Percentiles rank a stretch among this genome's conserved stretches.
Conservation (phyloP, 2,888 invertebrate species). For the Apotomis turbidana region DNA sequence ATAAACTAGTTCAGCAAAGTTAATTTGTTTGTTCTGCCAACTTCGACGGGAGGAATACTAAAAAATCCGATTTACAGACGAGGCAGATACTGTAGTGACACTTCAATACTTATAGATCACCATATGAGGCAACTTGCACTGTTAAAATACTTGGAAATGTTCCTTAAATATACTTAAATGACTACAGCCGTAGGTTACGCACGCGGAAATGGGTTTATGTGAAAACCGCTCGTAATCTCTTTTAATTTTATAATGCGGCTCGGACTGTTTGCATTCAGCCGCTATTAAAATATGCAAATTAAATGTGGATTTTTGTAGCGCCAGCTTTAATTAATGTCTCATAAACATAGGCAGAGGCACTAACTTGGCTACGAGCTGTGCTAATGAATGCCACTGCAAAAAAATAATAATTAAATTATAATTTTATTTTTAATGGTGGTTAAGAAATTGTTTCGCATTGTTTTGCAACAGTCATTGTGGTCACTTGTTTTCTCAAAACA, state of each 20-base stretch:
- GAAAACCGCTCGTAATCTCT: conserved; percentile 58
- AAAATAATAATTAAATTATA: conserved; percentile 31
- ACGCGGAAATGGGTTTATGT: conserved; percentile 56
- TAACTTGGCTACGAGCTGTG: conserved; percentile 9
- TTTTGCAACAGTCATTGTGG: conserved; percentile 23
- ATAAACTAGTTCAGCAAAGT: conserved; percentile 39
- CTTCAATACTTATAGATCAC: conserved; percentile 31
- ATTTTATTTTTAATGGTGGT: conserved; percentile 23
- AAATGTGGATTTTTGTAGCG: conserved; percentile 44
- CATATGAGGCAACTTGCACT: conserved; percentile 32
- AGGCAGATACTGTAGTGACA: conserved; percentile 13
- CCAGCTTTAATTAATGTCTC: conserved; percentile 14
- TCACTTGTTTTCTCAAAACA: conserved; percentile 6
- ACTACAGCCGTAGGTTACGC: conserved; percentile 50
- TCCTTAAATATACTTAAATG: conserved; percentile 48
- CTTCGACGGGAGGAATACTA: conserved; percentile 24
- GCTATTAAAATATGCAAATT: conserved; percentile 71
- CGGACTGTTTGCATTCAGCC: conserved; percentile 62
- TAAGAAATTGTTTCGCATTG: conserved; percentile 12
- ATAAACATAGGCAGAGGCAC: conserved; percentile 43
- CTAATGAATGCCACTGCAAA: conserved; percentile 21
- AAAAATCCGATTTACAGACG: conserved; percentile 23
- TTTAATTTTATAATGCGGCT: conserved; percentile 57
- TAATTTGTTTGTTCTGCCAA: conserved; percentile 38
- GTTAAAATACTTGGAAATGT: conserved; percentile 50